Base-by-base conservation (phyloP, 2,888 invertebrate species). In the Itoplectis maculator region DNA sequence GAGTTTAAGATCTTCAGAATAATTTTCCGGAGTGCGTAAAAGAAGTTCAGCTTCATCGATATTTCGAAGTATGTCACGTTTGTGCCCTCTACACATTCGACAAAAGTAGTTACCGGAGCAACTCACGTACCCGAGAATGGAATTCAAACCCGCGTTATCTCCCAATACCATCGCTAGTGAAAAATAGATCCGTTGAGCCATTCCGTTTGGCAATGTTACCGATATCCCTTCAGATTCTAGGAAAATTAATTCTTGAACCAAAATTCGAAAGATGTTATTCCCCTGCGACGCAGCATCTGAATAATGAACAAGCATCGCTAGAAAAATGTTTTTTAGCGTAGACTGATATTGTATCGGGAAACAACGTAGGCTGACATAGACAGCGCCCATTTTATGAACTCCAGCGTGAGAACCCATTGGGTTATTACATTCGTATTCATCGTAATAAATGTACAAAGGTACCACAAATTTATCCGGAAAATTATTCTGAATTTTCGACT, bases 131-230 rank as follows among this genome's bases (percentile, higher is more conserved):
- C 84, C 82, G 7, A 84, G 66, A 20, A 82, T 72, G 3, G 73
- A 40, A 68, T 84, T 79, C 8, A 84, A 11, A n/a, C 84, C 82
- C 11, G 81, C 54, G 61, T 85, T 84, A 49, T 85, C 84, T n/a
- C 84, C 82, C 13, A 78, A 29, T 15, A 79, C 51, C 45, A 81
- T 59, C 5, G 73, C 69, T 6, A 81, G 65, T 13, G 68, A 69
- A 69, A 85, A 85, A 69, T 73, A 80, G 15, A 84, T 59, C n/a
- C 70, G 49, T 1, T 65, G 63, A 8, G 13, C 40, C 29, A 54
- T 40, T 13, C 76, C 61, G 47, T 82, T 69, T 15, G 35, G 47
- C 40, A 72, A 45, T 37, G 75, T 20, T n/a, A 82, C n/a, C 8
- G 65, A 37, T 15, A 85, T 82, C 11, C 78, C 84, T 29, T 70